A percentile compares a stretch with the other conserved stretches of the same genome.
These are phyloP conservation scores for Rhabdomys pumilio DNA, from an alignment of 2,797 vertebrate genomes.

Conservation along the genomic window DNA sequence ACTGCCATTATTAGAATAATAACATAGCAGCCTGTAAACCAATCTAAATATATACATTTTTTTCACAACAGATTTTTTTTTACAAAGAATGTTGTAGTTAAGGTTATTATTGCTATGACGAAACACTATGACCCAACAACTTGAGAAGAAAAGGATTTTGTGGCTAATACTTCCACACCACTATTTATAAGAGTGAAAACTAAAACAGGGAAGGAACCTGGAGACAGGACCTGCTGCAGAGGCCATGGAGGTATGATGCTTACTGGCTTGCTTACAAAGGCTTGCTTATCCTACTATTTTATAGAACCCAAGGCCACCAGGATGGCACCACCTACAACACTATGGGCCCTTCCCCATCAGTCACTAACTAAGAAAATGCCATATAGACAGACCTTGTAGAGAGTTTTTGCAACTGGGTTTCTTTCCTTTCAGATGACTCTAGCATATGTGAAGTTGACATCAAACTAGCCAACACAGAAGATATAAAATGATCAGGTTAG, in stretches of 20 bases:
- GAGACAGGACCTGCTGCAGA: not conserved
- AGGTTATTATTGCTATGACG: too few relatives aligned
- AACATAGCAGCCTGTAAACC: not conserved
- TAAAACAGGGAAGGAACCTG: not conserved
- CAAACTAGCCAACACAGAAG: not conserved
- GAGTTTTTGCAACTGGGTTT: not conserved
- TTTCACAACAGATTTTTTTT: too few relatives aligned
- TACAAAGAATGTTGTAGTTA: too few relatives aligned
- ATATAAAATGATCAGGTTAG: conserved; percentile 4
- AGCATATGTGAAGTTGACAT: not conserved
- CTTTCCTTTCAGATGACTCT: not conserved
- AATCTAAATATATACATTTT: not conserved
- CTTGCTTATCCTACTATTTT: too few relatives aligned
- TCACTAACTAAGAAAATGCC: not conserved
- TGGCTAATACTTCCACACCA: too few relatives aligned
- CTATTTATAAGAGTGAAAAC: not conserved
- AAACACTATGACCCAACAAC: too few relatives aligned
- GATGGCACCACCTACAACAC: too few relatives aligned
- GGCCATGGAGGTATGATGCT: too few relatives aligned
- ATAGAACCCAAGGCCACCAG: too few relatives aligned
- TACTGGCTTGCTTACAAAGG: too few relatives aligned
- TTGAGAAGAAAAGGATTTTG: too few relatives aligned
- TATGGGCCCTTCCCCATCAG: not conserved
- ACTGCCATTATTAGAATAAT: not conserved
- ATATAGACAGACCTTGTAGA: not conserved